Percentiles rank a stretch among this genome's conserved stretches.
phyloP scores from a whole-genome alignment of 2,888 invertebrate genomes.

The Scaptomyza tumidula region DNA sequence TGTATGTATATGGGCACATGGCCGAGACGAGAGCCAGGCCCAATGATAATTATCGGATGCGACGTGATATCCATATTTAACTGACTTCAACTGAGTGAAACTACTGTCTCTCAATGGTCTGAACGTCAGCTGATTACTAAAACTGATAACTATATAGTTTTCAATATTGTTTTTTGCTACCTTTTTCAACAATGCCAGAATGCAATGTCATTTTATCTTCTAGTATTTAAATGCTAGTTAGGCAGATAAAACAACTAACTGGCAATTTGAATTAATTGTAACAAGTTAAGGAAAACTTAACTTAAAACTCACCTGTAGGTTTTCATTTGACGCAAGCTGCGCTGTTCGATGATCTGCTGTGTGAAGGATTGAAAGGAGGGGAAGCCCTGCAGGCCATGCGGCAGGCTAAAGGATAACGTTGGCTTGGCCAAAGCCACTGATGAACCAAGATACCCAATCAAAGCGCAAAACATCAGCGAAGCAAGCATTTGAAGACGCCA shows the following conservation, averaged over 20 bases:
- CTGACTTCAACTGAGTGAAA: constrained; percentile 33
- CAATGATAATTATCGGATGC: constrained; percentile 20
- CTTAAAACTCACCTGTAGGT: constrained; percentile 82
- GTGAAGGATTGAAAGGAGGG: constrained; percentile 83
- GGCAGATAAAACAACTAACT: not conserved
- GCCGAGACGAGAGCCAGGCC: constrained; percentile 41
- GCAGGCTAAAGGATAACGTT: constrained; percentile 81
- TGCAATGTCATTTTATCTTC: not conserved
- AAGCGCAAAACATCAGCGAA: constrained; percentile 70
- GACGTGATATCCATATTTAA: constrained; percentile 56
- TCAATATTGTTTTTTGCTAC: not conserved
- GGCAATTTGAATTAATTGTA: no score
- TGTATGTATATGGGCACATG: constrained; percentile 66
- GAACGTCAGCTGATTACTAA: constrained; percentile 35
- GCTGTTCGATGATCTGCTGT: constrained; percentile 84
- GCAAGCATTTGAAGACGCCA: constrained; percentile 75
- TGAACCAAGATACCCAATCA: constrained; percentile 80
- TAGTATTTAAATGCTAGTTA: no score
- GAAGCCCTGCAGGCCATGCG: constrained; percentile 81
- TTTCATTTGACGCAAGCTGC: constrained; percentile 83
- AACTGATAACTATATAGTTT: not conserved
- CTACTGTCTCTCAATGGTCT: constrained; percentile 12
- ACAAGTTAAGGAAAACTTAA: not conserved
- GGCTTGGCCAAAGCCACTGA: constrained; percentile 83
- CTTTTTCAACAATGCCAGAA: not conserved